Conservation (phyloP, 2,888 invertebrate genomes). For the Microctonus brassicae region DNA sequence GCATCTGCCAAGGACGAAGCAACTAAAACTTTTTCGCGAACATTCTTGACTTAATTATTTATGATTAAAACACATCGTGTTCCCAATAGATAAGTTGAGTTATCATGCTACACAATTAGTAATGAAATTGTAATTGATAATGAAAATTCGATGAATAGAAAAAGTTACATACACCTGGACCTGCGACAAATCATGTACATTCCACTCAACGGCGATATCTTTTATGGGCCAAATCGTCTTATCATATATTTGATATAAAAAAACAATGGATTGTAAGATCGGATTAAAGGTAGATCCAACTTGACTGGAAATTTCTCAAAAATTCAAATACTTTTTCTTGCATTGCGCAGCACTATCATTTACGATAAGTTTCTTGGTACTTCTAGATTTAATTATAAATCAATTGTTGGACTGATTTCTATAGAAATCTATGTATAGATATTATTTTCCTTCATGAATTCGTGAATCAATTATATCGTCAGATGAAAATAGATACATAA, state of each 20-base stretch:
- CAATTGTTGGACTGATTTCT: too few species aligned
- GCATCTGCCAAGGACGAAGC: slow-evolving; percentile 55
- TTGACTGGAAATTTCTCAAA: not conserved
- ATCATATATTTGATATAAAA: not conserved
- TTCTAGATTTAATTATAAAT: too few species aligned
- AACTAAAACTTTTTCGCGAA: slow-evolving; percentile 42
- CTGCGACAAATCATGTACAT: slow-evolving; percentile 24
- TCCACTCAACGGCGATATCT: slow-evolving; percentile 22
- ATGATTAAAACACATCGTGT: slow-evolving; percentile 23
- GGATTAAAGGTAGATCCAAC: not conserved
- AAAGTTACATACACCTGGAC: slow-evolving; percentile 1
- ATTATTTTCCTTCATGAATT: not conserved
- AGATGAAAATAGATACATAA: slow-evolving; percentile 15
- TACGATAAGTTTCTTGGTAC: too few species aligned
- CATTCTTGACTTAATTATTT: slow-evolving; percentile 51
- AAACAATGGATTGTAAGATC: not conserved
- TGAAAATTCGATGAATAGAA: not conserved
- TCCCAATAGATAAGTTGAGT: too few species aligned
- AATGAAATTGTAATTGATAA: not conserved
- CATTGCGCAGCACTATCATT: too few species aligned
- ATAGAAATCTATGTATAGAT: too few species aligned
- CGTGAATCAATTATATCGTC: slow-evolving; percentile 8
- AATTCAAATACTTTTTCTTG: too few species aligned
- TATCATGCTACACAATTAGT: not conserved
- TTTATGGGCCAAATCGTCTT: not conserved